These are phyloP conservation scores for Premnoplex brunnescens DNA, from an alignment of 2,797 vertebrate genomes.

Conservation along the genomic window DNA sequence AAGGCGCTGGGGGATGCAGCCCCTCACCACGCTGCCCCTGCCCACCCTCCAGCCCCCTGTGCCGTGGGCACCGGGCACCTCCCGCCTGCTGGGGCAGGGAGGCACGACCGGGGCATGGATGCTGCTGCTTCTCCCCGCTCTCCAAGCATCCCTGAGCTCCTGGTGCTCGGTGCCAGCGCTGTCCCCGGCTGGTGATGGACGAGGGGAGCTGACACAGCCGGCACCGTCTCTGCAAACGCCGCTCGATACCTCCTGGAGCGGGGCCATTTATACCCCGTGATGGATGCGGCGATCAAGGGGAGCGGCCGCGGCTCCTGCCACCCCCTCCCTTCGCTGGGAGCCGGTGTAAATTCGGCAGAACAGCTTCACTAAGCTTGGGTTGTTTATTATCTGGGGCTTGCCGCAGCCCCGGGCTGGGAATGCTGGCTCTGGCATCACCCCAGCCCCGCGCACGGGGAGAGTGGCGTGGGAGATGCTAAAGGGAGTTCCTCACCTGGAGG, in stretches of 20 bases:
- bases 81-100: rapidly evolving
- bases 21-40: not conserved
- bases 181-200: not conserved
- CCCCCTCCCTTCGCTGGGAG: not conserved
- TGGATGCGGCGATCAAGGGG: not conserved
- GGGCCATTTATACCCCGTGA: constrained; percentile 21
- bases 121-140: not conserved
- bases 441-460: rapidly evolving
- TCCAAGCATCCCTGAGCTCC: not conserved
- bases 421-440: not conserved
- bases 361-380: not conserved
- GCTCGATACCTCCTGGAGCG: constrained; percentile 6
- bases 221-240: not conserved
- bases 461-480: rapidly evolving
- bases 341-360: not conserved
- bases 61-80: rapidly evolving
- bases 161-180: not conserved
- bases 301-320: not conserved
- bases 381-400: not conserved
- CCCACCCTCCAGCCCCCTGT: rapidly evolving
- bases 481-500: not conserved
- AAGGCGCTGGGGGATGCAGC: rapidly evolving
- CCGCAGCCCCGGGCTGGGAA: not conserved
- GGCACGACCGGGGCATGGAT: not conserved
- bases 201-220: not conserved